Evolutionary conservation across 2,797 vertebrate species (phyloP).

Genomic region (Phrynocephalus forsythii): DNA sequence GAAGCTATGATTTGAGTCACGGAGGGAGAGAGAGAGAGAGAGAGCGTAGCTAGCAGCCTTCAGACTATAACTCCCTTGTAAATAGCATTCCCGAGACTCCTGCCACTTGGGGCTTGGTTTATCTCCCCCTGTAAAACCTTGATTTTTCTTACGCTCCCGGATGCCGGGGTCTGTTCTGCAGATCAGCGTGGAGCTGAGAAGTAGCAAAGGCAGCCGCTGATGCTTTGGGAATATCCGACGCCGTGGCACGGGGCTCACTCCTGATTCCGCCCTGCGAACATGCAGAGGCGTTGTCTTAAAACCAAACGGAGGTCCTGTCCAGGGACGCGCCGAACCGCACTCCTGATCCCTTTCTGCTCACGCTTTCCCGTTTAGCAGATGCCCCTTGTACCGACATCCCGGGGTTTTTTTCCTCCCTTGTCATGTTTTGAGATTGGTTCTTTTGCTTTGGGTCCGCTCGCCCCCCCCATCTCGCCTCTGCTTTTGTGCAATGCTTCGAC

Average conservation of each 20-base stretch:
- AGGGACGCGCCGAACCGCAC: slow-evolving; percentile 48
- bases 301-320: background rate
- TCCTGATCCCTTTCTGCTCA: slow-evolving; percentile 40
- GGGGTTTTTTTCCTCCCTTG: no score
- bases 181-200: background rate
- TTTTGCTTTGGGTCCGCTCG: no score
- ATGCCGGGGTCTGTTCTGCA: background rate
- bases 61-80: background rate
- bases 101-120: slow-evolving; percentile 41
- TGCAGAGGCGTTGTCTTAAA: slow-evolving; percentile 6
- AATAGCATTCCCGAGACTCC: background rate
- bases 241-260: slow-evolving; percentile 52
- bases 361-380: no score
- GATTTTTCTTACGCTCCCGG: slow-evolving; percentile 3
- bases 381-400: no score
- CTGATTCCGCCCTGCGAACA: slow-evolving; percentile 29
- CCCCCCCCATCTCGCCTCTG: no score
- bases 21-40: background rate
- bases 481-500: slow-evolving; percentile 41
- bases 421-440: no score
- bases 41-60: background rate
- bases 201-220: rapidly evolving
- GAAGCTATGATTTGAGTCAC: no score
- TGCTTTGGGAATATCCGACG: slow-evolving; percentile 18
- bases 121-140: slow-evolving; percentile 1